These are phyloP conservation scores for Bradypodion pumilum DNA, from an alignment of 2,797 vertebrate species.

Conservation along the genomic window DNA sequence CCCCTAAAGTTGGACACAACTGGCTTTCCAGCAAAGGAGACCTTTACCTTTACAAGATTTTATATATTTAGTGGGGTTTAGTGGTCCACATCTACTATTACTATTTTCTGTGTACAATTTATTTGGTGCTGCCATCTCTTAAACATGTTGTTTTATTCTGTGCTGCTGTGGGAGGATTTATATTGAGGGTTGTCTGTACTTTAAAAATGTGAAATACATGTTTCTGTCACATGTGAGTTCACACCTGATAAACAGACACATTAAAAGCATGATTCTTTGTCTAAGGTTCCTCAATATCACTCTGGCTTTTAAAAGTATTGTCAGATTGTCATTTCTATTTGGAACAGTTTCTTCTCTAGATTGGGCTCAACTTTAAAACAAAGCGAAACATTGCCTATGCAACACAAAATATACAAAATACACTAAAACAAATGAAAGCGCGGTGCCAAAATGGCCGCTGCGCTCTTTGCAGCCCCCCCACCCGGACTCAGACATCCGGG, in stretches of 20 bases:
- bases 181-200: not conserved
- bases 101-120: too few species aligned
- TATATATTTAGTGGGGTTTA: too few species aligned
- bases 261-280: not conserved
- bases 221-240: not conserved
- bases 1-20: too few species aligned
- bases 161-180: not conserved
- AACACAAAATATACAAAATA: not conserved
- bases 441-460: too few species aligned
- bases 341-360: not conserved
- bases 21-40: too few species aligned
- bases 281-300: not conserved
- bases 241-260: not conserved
- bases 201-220: not conserved
- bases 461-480: too few species aligned
- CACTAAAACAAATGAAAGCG: not conserved
- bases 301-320: not conserved
- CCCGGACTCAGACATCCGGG: too few species aligned
- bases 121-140: not conserved
- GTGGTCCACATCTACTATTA: too few species aligned
- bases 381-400: not conserved
- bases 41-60: too few species aligned
- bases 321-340: constrained; percentile 14
- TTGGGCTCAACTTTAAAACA: not conserved
- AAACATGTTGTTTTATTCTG: not conserved